phyloP scores from a whole-genome alignment of 2,113 vertebrate species.

The Trichechus manatus region DNA sequence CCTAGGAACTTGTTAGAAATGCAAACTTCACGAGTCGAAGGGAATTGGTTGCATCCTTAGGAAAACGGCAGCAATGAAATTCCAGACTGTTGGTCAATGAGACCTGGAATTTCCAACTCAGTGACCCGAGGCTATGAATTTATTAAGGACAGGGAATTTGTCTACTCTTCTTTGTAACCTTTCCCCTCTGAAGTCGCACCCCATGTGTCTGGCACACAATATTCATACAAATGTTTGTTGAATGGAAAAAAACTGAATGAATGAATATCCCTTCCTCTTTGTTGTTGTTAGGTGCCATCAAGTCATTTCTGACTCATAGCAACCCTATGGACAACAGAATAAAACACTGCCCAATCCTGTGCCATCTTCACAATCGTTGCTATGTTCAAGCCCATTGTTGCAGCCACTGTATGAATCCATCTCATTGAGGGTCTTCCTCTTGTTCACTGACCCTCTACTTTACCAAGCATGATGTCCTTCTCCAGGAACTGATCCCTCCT shows the following conservation, averaged over 20 bases:
- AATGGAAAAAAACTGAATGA: neutral
- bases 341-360: no score
- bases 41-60: neutral
- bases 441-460: no score
- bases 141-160: neutral
- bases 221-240: neutral
- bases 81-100: constrained; percentile 22
- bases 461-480: no score
- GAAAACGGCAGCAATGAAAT: constrained; percentile 28
- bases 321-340: no score
- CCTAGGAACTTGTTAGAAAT: no score
- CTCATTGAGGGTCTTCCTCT: no score
- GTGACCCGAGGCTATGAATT: constrained; percentile 54
- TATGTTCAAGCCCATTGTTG: neutral
- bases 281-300: no score
- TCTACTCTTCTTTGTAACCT: neutral
- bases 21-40: neutral
- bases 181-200: neutral
- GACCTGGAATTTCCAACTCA: constrained; percentile 11
- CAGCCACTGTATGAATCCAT: no score
- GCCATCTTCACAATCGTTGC: no score
- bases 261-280: neutral
- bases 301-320: no score
- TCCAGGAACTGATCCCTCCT: no score
- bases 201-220: neutral